Evolutionary conservation across 2,113 vertebrate genomes (phyloP).

Genomic region (Leucoraja erinaceus): DNA sequence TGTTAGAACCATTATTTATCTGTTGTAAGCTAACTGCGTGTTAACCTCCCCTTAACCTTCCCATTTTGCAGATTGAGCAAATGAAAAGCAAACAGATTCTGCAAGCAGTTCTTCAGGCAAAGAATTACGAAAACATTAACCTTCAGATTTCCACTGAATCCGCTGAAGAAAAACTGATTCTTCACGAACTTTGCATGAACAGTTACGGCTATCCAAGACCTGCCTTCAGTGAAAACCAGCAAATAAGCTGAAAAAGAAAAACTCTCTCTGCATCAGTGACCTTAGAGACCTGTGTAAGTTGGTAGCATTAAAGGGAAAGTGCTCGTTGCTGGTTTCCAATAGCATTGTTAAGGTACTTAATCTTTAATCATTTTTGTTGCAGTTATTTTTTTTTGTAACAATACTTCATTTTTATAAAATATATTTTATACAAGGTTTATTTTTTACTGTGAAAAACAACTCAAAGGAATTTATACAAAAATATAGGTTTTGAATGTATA

Average conservation of each 20-base stretch:
- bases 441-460: background rate
- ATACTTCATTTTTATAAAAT: slow-evolving; percentile 25
- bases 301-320: background rate
- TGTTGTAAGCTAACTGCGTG: background rate
- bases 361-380: background rate
- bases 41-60: background rate
- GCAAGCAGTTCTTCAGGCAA: background rate
- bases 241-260: background rate
- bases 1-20: background rate
- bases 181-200: slow-evolving; percentile 32
- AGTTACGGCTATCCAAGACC: background rate
- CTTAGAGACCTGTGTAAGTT: slow-evolving; percentile 8
- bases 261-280: background rate
- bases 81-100: slow-evolving; percentile 24
- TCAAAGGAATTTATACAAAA: background rate
- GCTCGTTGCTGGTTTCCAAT: background rate
- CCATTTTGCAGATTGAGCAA: background rate
- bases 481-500: background rate
- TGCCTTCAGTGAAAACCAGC: slow-evolving; percentile 21
- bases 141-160: slow-evolving; percentile 29
- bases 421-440: slow-evolving; percentile 18
- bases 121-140: background rate
- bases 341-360: background rate
- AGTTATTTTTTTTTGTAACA: slow-evolving; percentile 19
- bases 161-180: slow-evolving; percentile 19